Evolutionary conservation across 53 echinoderm and acorn worm genomes (phyloP).

Genomic region (Luidia sarsii): DNA sequence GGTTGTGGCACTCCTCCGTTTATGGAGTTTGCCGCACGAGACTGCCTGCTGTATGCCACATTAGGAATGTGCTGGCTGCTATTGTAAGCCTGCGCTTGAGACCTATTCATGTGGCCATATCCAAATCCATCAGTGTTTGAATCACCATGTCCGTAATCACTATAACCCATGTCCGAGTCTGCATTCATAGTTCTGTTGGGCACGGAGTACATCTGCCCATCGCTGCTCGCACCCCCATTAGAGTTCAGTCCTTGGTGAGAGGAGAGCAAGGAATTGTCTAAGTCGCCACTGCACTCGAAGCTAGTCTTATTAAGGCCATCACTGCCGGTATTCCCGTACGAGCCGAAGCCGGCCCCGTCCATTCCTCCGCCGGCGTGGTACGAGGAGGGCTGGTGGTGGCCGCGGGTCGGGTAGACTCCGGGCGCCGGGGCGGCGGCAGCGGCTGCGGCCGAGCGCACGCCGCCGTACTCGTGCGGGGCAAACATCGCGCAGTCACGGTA

Average conservation of each 20-base stretch:
- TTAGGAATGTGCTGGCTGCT: slow-evolving; percentile 30
- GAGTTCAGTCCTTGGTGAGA: slow-evolving; percentile 22
- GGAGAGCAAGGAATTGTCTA: slow-evolving; percentile 53
- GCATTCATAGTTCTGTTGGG: slow-evolving; percentile 43
- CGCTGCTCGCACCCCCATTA: slow-evolving; percentile 10
- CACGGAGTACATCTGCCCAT: slow-evolving; percentile 54
- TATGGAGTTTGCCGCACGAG: slow-evolving; percentile 19
- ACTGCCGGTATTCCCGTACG: slow-evolving; percentile 22
- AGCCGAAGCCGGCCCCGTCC: slow-evolving; percentile 51
- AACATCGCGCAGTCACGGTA: slow-evolving; percentile 55
- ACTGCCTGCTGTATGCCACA: slow-evolving; percentile 27
- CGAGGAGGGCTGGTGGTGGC: too few relatives aligned
- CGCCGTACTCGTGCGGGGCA: slow-evolving; percentile 43
- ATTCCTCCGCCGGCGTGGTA: slow-evolving; percentile 51
- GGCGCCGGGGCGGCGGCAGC: slow-evolving; percentile 18
- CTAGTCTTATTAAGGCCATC: slow-evolving; percentile 35
- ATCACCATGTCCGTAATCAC: slow-evolving; percentile 40
- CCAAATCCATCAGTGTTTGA: slow-evolving; percentile 38
- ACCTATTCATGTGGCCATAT: slow-evolving; percentile 24
- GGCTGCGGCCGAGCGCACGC: slow-evolving; percentile 28
- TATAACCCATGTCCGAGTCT: slow-evolving; percentile 35
- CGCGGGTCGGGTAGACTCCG: slow-evolving; percentile 56
- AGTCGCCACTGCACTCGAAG: slow-evolving; percentile 61
- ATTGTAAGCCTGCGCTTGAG: slow-evolving; percentile 22
- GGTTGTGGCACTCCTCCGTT: slow-evolving; percentile 37